Evolutionary conservation across 1,140 invertebrate species (phyloP), one percentile per base, ranked within the genome.

Genomic region (Chironomus tepperi): DNA sequence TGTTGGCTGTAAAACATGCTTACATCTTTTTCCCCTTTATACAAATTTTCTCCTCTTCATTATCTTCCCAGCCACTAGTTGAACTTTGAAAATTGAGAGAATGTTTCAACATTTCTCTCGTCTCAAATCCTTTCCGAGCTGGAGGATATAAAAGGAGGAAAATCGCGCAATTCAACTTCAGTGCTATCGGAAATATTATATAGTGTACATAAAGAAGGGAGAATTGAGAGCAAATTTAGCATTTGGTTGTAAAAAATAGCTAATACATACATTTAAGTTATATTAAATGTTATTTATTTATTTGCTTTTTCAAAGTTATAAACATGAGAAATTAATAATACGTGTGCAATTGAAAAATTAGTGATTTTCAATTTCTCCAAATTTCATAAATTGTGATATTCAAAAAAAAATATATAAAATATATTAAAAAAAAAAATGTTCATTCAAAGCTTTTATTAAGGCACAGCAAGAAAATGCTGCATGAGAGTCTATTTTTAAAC

Each of bases 131-230:
- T 12, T 57, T n/a, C 16, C 65, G 19, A 70, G 3, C 18, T 19
- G n/a, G 65, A 70, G 65, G 19, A 70, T 70, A 70, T 70, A 70
- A 70, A 70, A 70, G 65, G 65, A 70, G 8, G n/a, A 19, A 8
- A 10, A 10, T 18, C 65, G 65, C 65, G 65, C 65, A 70, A 70
- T 16, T 10, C 65, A 70, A 18, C 19, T 70, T 34, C 65, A 70
- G 65, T 70, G 18, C 18, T 70, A 10, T 70, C 19, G 16, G 65
- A 70, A 70, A 18, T 70, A 18, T 70, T 18, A 21, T 19, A 19
- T 70, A 10, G 65, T 70, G 65, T 19, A 70, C 16, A 18, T 70
- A 16, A 19, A 70, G 10, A 70, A 70, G 18, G 64, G 64, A 21
- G 18, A 18, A 70, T 34, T 34, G 24, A 34, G 24, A 34, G 1